Evolutionary conservation across 2,113 vertebrate species (phyloP).

Genomic region (Leucopsar rothschildi): DNA sequence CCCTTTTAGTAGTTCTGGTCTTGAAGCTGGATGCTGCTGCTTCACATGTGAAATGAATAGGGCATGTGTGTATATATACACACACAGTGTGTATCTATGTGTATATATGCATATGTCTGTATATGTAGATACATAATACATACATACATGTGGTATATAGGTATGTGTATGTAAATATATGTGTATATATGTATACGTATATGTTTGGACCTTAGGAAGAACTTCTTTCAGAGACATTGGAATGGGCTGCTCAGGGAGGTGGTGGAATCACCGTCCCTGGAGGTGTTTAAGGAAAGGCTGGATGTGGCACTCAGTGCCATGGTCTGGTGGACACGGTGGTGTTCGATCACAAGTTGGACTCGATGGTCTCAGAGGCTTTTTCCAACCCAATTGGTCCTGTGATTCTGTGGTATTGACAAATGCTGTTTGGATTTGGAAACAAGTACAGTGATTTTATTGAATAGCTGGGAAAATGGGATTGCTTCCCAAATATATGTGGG

Average conservation of each 20-base stretch:
- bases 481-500: fast-evolving
- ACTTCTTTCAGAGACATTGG: background rate
- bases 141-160: too few relatives aligned
- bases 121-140: too few relatives aligned
- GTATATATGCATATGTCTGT: fast-evolving
- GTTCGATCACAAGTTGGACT: fast-evolving
- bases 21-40: background rate
- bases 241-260: background rate
- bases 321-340: too few relatives aligned
- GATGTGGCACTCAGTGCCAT: background rate
- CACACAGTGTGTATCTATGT: background rate
- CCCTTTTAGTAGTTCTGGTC: fast-evolving
- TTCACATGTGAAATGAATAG: background rate
- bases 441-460: fast-evolving
- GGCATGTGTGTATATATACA: background rate
- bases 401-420: background rate
- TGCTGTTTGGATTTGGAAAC: background rate
- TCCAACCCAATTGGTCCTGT: background rate
- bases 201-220: background rate
- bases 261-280: background rate
- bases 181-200: background rate
- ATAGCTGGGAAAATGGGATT: fast-evolving
- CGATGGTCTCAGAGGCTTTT: background rate
- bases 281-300: background rate
- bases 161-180: background rate